Base-by-base conservation (phyloP, 2,888 invertebrate species). In the Conops quadrifasciatus region DNA sequence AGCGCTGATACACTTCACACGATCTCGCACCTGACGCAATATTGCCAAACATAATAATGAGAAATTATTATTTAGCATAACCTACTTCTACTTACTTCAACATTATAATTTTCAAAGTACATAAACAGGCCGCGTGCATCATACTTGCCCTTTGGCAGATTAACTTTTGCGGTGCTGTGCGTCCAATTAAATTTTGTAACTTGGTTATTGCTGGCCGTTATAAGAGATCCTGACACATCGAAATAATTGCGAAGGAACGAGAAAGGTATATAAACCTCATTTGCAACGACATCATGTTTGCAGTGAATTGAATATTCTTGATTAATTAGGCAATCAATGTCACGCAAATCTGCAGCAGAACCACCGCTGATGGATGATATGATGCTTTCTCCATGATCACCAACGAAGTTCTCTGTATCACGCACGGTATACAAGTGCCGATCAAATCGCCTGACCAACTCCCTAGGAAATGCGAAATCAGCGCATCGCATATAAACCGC, bases 101-200 rank as follows among this genome's bases (percentile, higher is more conserved):
- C 98, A 85, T 97, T 98, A 87, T 98, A 98, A 84, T 97, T 96
- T 82, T 96, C 97, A 87, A 99, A 99, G 74, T 97, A 97, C 87
- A 97, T 94, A 85, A 97, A 99, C 0, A 95, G 92, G 2, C 97
- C 97, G 28, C 90, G 89, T 0, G 97, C 92, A 81, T 96, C 93
- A 85, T 99, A 98, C 78, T 92, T 93, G 47, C 91, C 92, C 83
- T 94, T 94, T 0, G 96, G 96, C 78, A 92, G 91, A 83, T 95
- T 95, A 9, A 97, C 91, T 85, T 94, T 94, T 26, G 96, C 93
- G 84, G 95, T 95, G 82, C 96, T 96, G 87, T 98, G 97, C 15
- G 94, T 92, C 96, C 97, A 98, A 83, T 95, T 94, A 83, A 98
- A 97, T 78, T 92, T 89, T 77, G 94, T 93, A n/a, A 90, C 84